A percentile compares a stretch with the other conserved stretches of the same genome.
phyloP scores from a whole-genome alignment of 2,113 vertebrate genomes.

The Maccullochella peelii region DNA sequence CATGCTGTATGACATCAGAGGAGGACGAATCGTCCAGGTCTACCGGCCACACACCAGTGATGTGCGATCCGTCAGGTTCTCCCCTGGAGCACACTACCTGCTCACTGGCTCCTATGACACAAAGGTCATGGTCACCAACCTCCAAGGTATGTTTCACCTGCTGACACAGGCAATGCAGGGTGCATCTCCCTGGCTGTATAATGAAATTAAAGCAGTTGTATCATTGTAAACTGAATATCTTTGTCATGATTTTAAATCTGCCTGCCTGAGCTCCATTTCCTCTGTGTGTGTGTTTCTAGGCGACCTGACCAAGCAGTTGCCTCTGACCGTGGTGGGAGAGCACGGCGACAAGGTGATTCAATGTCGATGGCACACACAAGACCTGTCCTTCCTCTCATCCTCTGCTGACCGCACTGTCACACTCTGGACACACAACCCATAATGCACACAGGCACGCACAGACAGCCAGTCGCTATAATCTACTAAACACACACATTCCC shows the following conservation, averaged over 20 bases:
- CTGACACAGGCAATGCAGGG: too few species aligned
- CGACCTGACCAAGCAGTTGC: slow-evolving; percentile 94
- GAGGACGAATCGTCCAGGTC: slow-evolving; percentile 96
- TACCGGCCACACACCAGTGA: slow-evolving; percentile 95
- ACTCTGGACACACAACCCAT: slow-evolving; percentile 96
- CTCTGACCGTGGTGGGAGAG: slow-evolving; percentile 92
- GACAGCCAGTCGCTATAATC: slow-evolving; percentile 2
- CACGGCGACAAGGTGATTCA: slow-evolving; percentile 99
- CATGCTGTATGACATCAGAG: slow-evolving; percentile 97
- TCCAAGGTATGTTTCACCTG: slow-evolving; percentile 88
- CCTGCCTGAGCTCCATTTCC: too few species aligned
- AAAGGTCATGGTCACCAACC: slow-evolving; percentile 94
- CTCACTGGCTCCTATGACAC: slow-evolving; percentile 98
- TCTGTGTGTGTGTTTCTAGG: slow-evolving; percentile 59
- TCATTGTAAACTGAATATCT: too few species aligned
- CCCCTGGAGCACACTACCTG: slow-evolving; percentile 96
- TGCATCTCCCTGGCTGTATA: too few species aligned
- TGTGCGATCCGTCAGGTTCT: slow-evolving; percentile 96
- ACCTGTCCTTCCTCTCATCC: slow-evolving; percentile 97
- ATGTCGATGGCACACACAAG: slow-evolving; percentile 96
- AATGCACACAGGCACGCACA: slow-evolving; percentile 70
- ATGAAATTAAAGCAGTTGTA: too few species aligned
- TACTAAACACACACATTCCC: slow-evolving; percentile 30
- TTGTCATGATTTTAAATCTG: too few species aligned
- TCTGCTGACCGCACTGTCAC: slow-evolving; percentile 98